Conservation (phyloP, 2,888 invertebrate species). For the Gnatocerus cornutus region DNA sequence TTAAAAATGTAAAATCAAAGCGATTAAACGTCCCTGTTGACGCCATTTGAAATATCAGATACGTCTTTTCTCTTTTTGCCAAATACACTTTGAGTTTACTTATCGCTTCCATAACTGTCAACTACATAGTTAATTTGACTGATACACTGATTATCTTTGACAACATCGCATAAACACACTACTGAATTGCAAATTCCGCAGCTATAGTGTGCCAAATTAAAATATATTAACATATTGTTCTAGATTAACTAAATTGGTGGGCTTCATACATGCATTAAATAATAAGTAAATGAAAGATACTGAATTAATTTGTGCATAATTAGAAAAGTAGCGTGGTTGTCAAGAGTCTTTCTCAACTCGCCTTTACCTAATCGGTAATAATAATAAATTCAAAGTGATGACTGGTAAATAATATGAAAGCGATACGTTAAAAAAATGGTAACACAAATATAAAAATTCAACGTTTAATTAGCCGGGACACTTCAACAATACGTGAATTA, state of each 20-base stretch:
- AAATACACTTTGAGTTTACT: neutral
- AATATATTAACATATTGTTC: conserved; percentile 36
- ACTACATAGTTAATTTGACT: conserved; percentile 17
- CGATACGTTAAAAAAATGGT: neutral
- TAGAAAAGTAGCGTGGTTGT: conserved; percentile 9
- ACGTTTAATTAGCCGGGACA: neutral
- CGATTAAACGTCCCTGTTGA: neutral
- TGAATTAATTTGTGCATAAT: conserved; percentile 28
- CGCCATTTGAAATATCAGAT: conserved; percentile 2
- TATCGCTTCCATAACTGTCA: conserved; percentile 17
- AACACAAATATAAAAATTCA: neutral
- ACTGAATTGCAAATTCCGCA: conserved; percentile 39
- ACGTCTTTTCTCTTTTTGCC: neutral
- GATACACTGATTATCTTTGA: conserved; percentile 30
- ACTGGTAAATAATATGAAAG: conserved; percentile 1
- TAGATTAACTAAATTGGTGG: conserved; percentile 24
- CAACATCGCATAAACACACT: conserved; percentile 30
- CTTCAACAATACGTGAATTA: neutral
- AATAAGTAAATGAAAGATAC: neutral
- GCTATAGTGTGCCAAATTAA: conserved; percentile 28
- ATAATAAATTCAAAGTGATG: conserved; percentile 8
- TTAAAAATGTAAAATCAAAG: neutral
- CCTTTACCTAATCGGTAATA: conserved; percentile 4
- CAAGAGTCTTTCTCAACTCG: neutral
- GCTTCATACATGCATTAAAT: conserved; percentile 26